These are phyloP conservation scores for Cichladusa arquata DNA, from an alignment of 2,113 vertebrate species.

Conservation along the genomic window DNA sequence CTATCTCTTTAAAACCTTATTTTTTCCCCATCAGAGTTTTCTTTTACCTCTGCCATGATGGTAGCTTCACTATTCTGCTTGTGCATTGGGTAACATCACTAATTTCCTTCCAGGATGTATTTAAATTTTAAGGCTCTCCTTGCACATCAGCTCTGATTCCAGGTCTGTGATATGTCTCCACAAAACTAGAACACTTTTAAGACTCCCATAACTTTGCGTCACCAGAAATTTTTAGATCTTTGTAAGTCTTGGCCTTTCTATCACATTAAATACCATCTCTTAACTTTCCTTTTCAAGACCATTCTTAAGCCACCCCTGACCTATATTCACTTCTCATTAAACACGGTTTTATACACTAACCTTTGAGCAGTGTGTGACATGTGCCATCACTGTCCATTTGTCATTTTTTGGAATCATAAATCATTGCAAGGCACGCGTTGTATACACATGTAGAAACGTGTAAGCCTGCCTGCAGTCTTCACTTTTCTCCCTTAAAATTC, in stretches of 20 bases:
- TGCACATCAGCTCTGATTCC: neutral
- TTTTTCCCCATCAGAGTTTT: neutral
- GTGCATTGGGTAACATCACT: neutral
- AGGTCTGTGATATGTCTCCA: neutral
- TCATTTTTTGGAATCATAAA: neutral
- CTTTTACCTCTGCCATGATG: neutral
- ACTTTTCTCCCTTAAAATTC: neutral
- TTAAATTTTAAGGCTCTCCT: neutral
- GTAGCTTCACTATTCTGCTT: neutral
- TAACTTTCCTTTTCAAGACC: neutral
- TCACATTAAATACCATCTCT: neutral
- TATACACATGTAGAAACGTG: neutral
- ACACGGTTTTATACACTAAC: neutral
- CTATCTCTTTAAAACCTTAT: neutral
- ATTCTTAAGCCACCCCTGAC: neutral
- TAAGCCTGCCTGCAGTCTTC: neutral
- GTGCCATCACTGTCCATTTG: neutral
- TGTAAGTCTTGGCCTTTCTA: neutral
- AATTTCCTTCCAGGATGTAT: neutral
- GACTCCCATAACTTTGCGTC: neutral
- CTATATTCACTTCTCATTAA: conserved; percentile 1
- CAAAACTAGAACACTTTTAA: neutral
- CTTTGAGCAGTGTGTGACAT: neutral
- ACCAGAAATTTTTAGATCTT: neutral
- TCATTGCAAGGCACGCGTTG: neutral